Base-by-base conservation (phyloP, 2,113 vertebrate species). In the Procavia capensis region DNA sequence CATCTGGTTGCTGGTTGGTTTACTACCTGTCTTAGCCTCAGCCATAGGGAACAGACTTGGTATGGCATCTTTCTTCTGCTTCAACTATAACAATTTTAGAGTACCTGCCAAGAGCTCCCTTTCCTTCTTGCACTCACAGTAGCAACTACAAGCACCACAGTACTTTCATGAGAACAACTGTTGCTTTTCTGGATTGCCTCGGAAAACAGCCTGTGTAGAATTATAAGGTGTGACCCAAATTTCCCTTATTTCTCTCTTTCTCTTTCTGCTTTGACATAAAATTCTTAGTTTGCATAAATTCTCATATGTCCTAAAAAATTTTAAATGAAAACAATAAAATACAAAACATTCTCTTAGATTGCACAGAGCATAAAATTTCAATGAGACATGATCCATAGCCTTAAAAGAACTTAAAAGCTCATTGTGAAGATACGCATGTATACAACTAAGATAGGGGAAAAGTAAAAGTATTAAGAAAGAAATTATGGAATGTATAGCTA, bases 281-380 rank as follows among this genome's bases (percentile, higher is more conserved):
- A 68, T 31, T 66, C 29, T 91, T 91, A 91, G 41, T 2, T 20
- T 34, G 54, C 3, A 63, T 75, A 17, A 70, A 47, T 85, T 94
- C 39, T 70, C 43, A 78, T 8, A 34, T 70, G 20, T 1, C 9
- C 36, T 68, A 41, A 20, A 45, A 1, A 47, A 47, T 91, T 88
- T 90, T 79, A 70, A 87, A 72, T 84, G 47, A 29, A 88, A 78
- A 85, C 79, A 3, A 93, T 43, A 6, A 50, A 90, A 80, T n/a
- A 47, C 6, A 75, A 89, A 94, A 54, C 0, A 50, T 6, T 88
- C 3, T 39, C 61, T 16, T 70, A 64, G 66, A 63, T 57, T 83
- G 92, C 27, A 45, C 50, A 1, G 13, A 72, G 64, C n/a, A 79
- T 54, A 47, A 84, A 45, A 90, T 84, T 72, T 91, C 63, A 74